Conservation (phyloP, 1,140 invertebrate species). For the Wasmannia auropunctata region DNA sequence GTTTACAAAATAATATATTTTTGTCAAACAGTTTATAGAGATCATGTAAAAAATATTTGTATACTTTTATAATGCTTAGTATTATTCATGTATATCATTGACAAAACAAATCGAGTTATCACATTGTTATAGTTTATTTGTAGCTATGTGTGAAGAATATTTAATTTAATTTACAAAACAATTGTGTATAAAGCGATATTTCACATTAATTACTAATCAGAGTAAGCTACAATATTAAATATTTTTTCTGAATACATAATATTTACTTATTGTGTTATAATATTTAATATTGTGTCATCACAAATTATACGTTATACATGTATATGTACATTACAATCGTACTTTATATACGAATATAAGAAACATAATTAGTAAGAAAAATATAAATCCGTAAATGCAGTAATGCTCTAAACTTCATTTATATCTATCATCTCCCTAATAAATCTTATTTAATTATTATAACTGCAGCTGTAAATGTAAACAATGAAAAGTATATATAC, state of each 20-base stretch:
- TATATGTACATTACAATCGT: background rate
- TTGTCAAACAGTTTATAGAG: background rate
- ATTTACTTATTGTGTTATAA: no score
- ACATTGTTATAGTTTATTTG: background rate
- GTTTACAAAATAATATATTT: background rate
- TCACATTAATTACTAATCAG: background rate
- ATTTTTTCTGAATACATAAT: background rate
- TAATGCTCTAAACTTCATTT: background rate
- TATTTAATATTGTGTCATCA: no score
- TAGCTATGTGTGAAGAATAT: background rate
- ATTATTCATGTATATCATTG: constrained; percentile 1
- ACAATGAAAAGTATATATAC: no score
- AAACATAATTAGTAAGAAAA: no score
- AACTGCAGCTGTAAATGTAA: no score
- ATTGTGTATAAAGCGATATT: background rate
- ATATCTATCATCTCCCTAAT: background rate
- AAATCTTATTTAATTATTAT: background rate
- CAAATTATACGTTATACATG: background rate
- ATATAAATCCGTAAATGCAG: no score
- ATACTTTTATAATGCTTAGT: background rate
- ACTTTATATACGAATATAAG: background rate
- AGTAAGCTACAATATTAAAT: background rate
- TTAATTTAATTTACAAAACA: background rate
- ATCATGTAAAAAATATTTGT: constrained; percentile 6
- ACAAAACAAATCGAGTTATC: background rate